A percentile compares a stretch with the other conserved stretches of the same genome.
Conservation (phyloP, 37 sponge, comb jelly and placozoan species). For the Hormiphora californensis region DNA sequence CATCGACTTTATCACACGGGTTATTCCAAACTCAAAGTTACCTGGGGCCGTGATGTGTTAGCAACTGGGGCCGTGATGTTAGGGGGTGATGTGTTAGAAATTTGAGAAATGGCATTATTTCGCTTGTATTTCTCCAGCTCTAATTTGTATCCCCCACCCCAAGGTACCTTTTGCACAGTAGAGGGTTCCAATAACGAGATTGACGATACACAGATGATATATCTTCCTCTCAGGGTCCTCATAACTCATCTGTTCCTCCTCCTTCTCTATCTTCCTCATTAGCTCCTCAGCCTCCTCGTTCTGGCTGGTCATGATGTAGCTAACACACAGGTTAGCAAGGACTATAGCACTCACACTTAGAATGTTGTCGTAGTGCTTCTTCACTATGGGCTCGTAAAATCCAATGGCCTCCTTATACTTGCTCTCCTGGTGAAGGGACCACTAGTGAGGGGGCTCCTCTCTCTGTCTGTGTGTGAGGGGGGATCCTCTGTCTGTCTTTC, state of each 20-base stretch:
- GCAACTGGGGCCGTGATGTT: neutral
- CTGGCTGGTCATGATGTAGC: constrained; percentile 93
- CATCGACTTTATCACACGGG: constrained; percentile 88
- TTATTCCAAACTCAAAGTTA: constrained; percentile 96
- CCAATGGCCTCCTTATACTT: constrained; percentile 93
- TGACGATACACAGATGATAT: constrained; percentile 94
- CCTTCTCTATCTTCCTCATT: constrained; percentile 98
- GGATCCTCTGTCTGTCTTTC: no score
- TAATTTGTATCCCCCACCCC: neutral
- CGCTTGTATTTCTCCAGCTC: neutral
- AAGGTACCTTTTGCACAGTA: constrained; percentile 41
- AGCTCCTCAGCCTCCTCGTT: constrained; percentile 84
- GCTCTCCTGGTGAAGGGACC: constrained; percentile 63
- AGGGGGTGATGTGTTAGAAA: no score
- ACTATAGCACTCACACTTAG: constrained; percentile 89
- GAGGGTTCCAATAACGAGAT: constrained; percentile 83
- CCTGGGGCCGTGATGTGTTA: constrained; percentile 55
- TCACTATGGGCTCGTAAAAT: constrained; percentile 95
- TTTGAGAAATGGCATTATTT: no score
- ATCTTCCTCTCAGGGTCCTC: constrained; percentile 93
- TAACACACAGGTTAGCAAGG: constrained; percentile 95
- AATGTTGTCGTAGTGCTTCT: constrained; percentile 82
- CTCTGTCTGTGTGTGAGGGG: no score
- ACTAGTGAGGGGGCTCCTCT: no score
- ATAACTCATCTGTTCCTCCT: constrained; percentile 90